Conservation (phyloP, 2,797 vertebrate species). For the Smutsia temminckii region DNA sequence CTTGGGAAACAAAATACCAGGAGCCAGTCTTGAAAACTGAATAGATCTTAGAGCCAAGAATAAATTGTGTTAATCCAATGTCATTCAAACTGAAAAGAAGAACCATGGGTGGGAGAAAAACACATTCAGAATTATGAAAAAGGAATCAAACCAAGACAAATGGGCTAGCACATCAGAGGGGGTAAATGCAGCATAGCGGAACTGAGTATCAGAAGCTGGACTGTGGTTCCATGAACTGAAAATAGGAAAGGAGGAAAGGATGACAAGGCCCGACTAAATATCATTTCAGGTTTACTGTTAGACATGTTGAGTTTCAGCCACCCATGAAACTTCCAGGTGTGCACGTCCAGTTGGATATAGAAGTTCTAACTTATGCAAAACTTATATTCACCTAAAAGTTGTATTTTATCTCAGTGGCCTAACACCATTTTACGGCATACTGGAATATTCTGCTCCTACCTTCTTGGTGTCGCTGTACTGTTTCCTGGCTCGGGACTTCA, state of each 20-base stretch:
- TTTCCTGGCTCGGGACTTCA: neutral
- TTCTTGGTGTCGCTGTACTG: neutral
- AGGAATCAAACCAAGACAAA: neutral
- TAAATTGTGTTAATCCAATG: neutral
- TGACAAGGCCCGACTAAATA: neutral
- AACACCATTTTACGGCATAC: neutral
- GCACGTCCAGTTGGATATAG: neutral
- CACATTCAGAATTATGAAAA: neutral
- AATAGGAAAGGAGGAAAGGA: neutral
- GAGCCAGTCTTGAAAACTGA: neutral
- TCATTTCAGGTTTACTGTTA: neutral
- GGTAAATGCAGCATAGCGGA: neutral
- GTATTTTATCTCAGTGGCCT: neutral
- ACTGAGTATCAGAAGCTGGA: neutral
- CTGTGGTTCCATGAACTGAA: neutral
- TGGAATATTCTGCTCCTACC: neutral
- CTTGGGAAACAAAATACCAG: neutral
- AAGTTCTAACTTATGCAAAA: neutral
- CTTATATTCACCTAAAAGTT: neutral
- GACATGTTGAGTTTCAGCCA: neutral
- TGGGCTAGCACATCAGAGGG: neutral
- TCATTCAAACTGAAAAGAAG: neutral
- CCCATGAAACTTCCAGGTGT: accelerated
- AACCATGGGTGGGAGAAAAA: neutral
- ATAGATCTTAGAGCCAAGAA: neutral